Percentiles rank a stretch among this genome's conserved stretches.
Evolutionary conservation across 2,797 vertebrate species (phyloP).

Genomic region (Tapirus indicus): DNA sequence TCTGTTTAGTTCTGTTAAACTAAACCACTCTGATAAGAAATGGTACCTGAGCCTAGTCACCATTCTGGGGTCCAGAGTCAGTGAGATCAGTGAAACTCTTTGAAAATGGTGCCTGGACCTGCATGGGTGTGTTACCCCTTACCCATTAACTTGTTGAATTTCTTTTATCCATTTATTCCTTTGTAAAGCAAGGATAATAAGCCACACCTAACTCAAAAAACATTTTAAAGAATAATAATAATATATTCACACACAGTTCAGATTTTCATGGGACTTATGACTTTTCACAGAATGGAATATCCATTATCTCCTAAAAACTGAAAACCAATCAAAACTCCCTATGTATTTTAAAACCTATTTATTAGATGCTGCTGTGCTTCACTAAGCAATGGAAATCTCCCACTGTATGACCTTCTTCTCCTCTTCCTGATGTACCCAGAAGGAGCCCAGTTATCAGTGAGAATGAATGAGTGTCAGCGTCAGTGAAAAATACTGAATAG

Average conservation of each 20-base stretch:
- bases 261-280: neutral
- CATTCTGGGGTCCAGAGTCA: neutral
- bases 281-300: neutral
- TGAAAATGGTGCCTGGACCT: neutral
- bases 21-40: neutral
- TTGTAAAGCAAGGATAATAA: neutral
- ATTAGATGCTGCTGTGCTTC: neutral
- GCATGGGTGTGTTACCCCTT: neutral
- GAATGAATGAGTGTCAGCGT: neutral
- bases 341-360: neutral
- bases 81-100: neutral
- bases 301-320: neutral
- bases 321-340: neutral
- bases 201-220: neutral
- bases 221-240: neutral
- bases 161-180: neutral
- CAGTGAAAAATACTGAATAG: neutral
- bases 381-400: neutral
- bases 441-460: neutral
- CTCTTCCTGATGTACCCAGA: too few species aligned
- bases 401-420: accelerated
- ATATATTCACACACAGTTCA: neutral
- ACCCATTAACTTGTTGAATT: neutral
- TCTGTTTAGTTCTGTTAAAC: neutral
- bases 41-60: neutral